phyloP scores from a whole-genome alignment of 1,140 invertebrate species.

The Drosophila oshimai region DNA sequence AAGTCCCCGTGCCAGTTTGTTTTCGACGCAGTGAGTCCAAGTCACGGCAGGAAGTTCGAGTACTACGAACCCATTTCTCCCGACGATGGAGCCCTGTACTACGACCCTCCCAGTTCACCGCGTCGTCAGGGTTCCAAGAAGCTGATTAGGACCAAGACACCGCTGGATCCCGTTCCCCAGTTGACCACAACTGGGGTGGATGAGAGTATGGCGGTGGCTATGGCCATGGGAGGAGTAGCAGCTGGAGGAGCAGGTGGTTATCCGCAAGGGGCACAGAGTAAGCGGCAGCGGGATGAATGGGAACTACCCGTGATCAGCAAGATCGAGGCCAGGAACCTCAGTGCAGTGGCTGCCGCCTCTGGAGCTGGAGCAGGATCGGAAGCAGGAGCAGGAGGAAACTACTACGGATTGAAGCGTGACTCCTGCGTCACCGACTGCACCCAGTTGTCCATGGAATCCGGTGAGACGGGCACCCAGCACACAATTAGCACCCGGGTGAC shows the following conservation, averaged over 20 bases:
- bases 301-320: slow-evolving; percentile 69
- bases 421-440: slow-evolving; percentile 80
- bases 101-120: slow-evolving; percentile 63
- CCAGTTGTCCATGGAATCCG: slow-evolving; percentile 74
- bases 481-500: slow-evolving; percentile 69
- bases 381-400: slow-evolving; percentile 1
- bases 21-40: slow-evolving; percentile 77
- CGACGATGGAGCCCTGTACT: slow-evolving; percentile 66
- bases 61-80: slow-evolving; percentile 81
- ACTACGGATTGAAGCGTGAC: slow-evolving; percentile 67
- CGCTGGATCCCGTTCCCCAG: slow-evolving; percentile 44
- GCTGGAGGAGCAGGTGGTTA: neutral
- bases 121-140: slow-evolving; percentile 69
- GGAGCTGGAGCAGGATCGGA: neutral
- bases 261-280: neutral
- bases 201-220: slow-evolving; percentile 9
- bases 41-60: slow-evolving; percentile 73
- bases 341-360: slow-evolving; percentile 29
- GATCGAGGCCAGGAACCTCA: slow-evolving; percentile 57
- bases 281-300: slow-evolving; percentile 66
- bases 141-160: slow-evolving; percentile 26
- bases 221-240: slow-evolving; percentile 5
- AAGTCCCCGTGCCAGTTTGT: slow-evolving; percentile 77
- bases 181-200: slow-evolving; percentile 38
- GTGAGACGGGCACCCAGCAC: slow-evolving; percentile 60